Base-by-base conservation (phyloP, 2,113 vertebrate species). In the Gila orcuttii region DNA sequence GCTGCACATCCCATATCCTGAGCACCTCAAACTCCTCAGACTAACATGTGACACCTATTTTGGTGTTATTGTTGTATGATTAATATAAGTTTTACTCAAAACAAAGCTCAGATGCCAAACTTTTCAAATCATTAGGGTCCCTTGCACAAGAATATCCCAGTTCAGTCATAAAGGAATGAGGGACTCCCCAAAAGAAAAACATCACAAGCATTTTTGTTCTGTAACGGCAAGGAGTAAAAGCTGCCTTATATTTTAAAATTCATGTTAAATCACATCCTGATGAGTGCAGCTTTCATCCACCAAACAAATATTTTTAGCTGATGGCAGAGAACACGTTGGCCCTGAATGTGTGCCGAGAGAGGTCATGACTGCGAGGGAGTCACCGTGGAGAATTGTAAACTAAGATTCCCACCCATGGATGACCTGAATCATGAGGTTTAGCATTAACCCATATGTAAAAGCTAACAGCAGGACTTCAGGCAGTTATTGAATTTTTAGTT, bases 331-430 rank as follows among this genome's bases (percentile, higher is more conserved):
- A 83, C 82, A 83, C 23, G 13, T 73, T 59, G 68, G 82, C 50
- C 68, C 82, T 83, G 77, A 78, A 50, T n/a, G 60, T 77, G 47
- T 60, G 71, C 71, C n/a, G 76, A 69, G 82, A 89, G 87, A 85
- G 85, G 82, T 84, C 87, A 88, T 5, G 50, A 64, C 62, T 68
- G 19, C 25, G 78, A 69, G 77, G 82, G 60, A 86, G 60, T 75
- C 64, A 25, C 62, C 21, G 17, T 25, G 31, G 60, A 75, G 39
- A 64, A 60, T 78, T 82, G 64, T 9, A n/a, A 82, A 74, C 60
- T 47, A 36, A 33, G 66, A 55, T 86, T 86, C 69, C 81, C 81
- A 80, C 77, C 85, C 80, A 45, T 83, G 66, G 47, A 64, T 68
- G 66, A 36, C 23, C 79, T 15, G 21, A 79, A 57, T 79, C 36